Evolutionary conservation across 2,888 invertebrate genomes (phyloP), one percentile per base, ranked within the genome.

Genomic region (Nyleta sp.): DNA sequence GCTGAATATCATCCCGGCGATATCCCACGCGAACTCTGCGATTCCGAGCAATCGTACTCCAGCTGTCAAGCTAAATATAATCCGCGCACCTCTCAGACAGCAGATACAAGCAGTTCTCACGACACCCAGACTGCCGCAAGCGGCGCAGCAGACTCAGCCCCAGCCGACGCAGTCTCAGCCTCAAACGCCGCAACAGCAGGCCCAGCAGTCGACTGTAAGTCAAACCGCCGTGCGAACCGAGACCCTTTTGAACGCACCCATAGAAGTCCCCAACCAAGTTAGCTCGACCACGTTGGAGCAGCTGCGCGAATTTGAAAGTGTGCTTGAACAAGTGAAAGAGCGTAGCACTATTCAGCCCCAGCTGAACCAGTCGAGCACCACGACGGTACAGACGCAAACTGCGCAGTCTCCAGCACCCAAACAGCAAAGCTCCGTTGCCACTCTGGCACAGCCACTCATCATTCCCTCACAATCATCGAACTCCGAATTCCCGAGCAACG

Each of bases 301-400:
- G 84, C 88, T 96, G 7, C 91, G 95, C 64, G 96, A 96, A 87
- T 96, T 96, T 84, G 96, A 96, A 87, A 94, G 95, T 91, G 95
- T 96, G 0, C 91, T 96, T 74, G 95, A 96, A 85, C 95, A 95
- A 91, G 95, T 96, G 0, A 95, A 95, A 87, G 95, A 95, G 88
- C 91, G 95, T 75, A 95, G 95, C 83, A 94, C 93, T 20, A 94
- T 93, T 2, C 93, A 93, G 79, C 93, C 93, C 0, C 87, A 87
- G 31, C 73, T 85, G 5, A 83, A 83, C 40, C 87, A 86, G 22
- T 78, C 85, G n/a, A 75, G 84, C 2, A 80, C 87, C 1, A 86
- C 83, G 2, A 82, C 84, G 0, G 74, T 72, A 2, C 74, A 82
- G 0, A 86, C 86, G 1, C 84, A 83, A 7, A 87, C 90, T 0